Conservation (phyloP, 2,888 invertebrate species). For the Cosmia trapezina region DNA sequence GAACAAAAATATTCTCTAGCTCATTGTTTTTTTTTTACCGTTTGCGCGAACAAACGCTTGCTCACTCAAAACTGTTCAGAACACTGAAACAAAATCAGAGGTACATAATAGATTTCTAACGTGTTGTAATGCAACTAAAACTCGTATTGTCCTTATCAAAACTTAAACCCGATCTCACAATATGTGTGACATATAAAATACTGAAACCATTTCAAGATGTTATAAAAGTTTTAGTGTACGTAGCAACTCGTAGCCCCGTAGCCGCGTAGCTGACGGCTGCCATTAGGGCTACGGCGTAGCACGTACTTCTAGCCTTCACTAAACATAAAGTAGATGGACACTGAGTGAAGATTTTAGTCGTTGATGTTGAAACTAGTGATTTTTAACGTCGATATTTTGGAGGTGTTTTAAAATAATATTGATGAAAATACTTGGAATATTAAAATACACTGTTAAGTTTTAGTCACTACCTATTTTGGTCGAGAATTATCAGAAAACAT, state of each 20-base stretch:
- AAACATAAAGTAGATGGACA: constrained; percentile 59
- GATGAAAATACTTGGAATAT: not conserved
- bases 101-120: not conserved
- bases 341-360: constrained; percentile 55
- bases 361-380: constrained; percentile 27
- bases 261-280: constrained; percentile 62
- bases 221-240: constrained; percentile 61
- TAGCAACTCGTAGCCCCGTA: constrained; percentile 63
- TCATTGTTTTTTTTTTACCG: not conserved
- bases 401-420: constrained; percentile 3
- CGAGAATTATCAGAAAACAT: no score
- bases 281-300: constrained; percentile 67
- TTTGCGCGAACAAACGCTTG: not conserved
- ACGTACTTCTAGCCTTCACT: constrained; percentile 55
- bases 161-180: constrained; percentile 20
- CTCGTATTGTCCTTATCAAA: constrained; percentile 11
- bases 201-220: constrained; percentile 45
- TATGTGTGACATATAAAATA: constrained; percentile 41
- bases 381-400: constrained; percentile 17
- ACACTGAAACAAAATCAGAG: not conserved
- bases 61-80: not conserved
- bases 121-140: not conserved
- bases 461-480: not conserved
- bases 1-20: not conserved
- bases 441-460: not conserved